phyloP scores from a whole-genome alignment of 1,140 invertebrate genomes.

The Habropoda laboriosa region DNA sequence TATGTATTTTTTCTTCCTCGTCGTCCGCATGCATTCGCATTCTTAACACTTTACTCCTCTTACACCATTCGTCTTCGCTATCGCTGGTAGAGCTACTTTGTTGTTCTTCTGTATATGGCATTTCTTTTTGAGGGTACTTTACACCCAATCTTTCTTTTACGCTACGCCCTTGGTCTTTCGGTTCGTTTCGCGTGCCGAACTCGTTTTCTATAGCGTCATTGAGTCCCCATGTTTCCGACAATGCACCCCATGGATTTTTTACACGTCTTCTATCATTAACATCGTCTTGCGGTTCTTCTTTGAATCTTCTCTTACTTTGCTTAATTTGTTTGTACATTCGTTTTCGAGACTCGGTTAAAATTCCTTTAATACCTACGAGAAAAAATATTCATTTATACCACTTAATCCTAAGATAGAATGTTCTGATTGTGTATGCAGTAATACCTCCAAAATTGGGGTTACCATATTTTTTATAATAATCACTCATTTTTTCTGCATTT shows the following conservation, averaged over 20 bases:
- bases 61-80: conserved; percentile 82
- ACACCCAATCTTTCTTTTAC: conserved; percentile 78
- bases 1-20: conserved; percentile 86
- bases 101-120: background rate
- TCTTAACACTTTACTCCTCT: conserved; percentile 85
- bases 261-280: conserved; percentile 70
- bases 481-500: conserved; percentile 84
- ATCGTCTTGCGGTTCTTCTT: conserved; percentile 77
- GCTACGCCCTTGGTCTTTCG: conserved; percentile 56
- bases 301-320: conserved; percentile 57
- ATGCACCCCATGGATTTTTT: conserved; percentile 88
- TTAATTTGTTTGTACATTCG: conserved; percentile 74
- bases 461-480: conserved; percentile 86
- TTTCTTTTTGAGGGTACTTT: conserved; percentile 57
- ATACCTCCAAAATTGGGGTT: conserved; percentile 85
- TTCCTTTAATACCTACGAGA: conserved; percentile 80
- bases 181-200: conserved; percentile 70
- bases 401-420: conserved; percentile 10
- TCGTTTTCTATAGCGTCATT: conserved; percentile 84
- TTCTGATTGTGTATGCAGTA: background rate
- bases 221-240: conserved; percentile 86
- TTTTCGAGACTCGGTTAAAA: conserved; percentile 83
- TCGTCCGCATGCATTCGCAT: conserved; percentile 96
- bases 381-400: conserved; percentile 9
- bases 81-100: conserved; percentile 76